Evolutionary conservation across 2,888 invertebrate species (phyloP).

Genomic region (Auanema freiburgensis): DNA sequence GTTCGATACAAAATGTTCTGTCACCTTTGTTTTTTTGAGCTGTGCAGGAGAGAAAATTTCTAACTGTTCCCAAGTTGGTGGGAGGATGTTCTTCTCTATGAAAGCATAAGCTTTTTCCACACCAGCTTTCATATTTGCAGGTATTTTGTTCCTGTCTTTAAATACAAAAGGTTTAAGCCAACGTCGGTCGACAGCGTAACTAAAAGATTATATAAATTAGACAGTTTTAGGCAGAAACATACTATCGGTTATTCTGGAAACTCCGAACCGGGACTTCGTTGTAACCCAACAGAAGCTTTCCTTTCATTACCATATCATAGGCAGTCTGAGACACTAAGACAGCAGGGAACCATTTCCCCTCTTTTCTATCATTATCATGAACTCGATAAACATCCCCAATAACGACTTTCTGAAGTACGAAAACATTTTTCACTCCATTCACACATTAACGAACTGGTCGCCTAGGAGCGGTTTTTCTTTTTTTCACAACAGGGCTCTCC

Average conservation of each 20-base stretch:
- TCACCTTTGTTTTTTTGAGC: no score
- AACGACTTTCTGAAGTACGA: neutral
- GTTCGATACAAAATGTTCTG: no score
- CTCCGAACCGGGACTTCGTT: conserved; percentile 24
- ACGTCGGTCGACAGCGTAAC: neutral
- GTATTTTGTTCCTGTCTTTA: conserved; percentile 4
- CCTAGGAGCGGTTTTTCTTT: no score
- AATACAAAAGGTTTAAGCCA: no score
- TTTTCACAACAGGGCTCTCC: no score
- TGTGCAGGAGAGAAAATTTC: no score
- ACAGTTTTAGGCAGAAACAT: conserved; percentile 2
- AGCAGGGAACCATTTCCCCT: conserved; percentile 18
- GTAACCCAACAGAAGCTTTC: neutral
- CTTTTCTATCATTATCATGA: neutral
- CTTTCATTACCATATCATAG: conserved; percentile 12
- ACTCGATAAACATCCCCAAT: conserved; percentile 15
- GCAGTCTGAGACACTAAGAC: conserved; percentile 18
- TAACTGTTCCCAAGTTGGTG: no score
- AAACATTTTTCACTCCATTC: no score
- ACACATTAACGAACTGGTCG: no score
- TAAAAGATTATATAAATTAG: neutral
- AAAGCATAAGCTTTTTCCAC: no score
- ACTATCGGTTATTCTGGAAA: conserved; percentile 43
- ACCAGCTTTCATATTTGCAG: no score
- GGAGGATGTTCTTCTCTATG: no score